Evolutionary conservation across 2,888 invertebrate species (phyloP).

Genomic region (Tipula lateralis): DNA sequence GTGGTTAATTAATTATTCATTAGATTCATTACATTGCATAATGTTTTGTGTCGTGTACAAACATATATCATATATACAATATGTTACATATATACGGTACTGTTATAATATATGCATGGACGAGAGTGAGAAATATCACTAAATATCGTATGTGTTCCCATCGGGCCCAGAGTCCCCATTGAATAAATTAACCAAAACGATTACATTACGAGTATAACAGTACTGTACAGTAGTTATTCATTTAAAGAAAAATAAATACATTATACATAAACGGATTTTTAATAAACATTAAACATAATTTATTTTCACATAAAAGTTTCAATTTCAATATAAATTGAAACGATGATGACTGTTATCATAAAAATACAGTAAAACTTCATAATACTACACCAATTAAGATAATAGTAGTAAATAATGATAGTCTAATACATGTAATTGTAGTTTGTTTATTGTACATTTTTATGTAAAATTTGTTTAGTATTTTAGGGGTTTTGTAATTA

Average conservation of each 20-base stretch:
- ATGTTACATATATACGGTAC: neutral
- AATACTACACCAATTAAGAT: neutral
- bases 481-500: neutral
- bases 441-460: neutral
- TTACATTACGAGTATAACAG: neutral
- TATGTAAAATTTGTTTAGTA: neutral
- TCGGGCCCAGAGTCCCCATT: neutral
- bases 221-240: neutral
- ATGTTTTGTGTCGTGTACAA: too few species aligned
- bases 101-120: too few species aligned
- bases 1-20: too few species aligned
- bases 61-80: neutral
- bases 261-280: neutral
- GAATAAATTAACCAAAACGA: neutral
- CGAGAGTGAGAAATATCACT: too few species aligned
- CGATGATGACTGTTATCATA: neutral
- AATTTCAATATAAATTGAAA: neutral
- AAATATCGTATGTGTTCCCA: neutral
- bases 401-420: neutral
- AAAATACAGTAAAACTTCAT: neutral
- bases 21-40: too few species aligned
- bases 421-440: neutral
- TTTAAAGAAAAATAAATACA: neutral
- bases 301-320: neutral
- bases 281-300: neutral